These are phyloP conservation scores for Schlechtendalia chinensis DNA, from an alignment of 1,140 invertebrate species.

Conservation along the genomic window DNA sequence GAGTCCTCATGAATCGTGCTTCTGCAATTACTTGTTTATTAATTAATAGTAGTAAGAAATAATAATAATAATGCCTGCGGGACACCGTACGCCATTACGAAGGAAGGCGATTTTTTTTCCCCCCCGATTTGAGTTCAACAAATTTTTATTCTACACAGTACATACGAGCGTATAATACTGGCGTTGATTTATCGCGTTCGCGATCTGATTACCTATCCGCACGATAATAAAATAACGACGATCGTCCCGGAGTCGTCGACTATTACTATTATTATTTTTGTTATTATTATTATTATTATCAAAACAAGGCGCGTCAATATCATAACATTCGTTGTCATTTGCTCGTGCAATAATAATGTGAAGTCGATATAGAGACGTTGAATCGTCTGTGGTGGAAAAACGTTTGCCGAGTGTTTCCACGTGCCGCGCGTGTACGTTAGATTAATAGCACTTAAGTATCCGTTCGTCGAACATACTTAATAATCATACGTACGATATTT, in stretches of 20 bases:
- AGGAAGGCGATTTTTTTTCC: not conserved
- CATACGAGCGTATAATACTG: no score
- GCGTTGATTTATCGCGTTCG: not conserved
- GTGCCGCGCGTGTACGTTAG: not conserved
- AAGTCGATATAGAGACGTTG: not conserved
- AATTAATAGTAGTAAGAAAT: no score
- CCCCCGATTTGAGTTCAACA: not conserved
- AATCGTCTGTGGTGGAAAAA: not conserved
- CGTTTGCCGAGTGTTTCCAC: not conserved
- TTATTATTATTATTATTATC: no score
- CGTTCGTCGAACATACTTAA: not conserved
- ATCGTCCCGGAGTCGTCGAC: no score
- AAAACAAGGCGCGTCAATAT: no score
- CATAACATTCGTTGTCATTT: not conserved
- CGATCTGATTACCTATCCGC: not conserved
- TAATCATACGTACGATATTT: no score
- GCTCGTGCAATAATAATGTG: not conserved
- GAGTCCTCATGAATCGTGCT: not conserved
- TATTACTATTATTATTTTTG: no score
- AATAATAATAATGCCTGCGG: conserved; percentile 12
- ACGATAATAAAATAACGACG: not conserved
- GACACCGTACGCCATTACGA: not conserved
- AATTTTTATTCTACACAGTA: not conserved
- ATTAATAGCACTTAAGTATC: conserved; percentile 24
- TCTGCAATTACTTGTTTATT: not conserved